Evolutionary conservation across 2,888 invertebrate genomes (phyloP).

Genomic region (Pristionchus exspectatus): DNA sequence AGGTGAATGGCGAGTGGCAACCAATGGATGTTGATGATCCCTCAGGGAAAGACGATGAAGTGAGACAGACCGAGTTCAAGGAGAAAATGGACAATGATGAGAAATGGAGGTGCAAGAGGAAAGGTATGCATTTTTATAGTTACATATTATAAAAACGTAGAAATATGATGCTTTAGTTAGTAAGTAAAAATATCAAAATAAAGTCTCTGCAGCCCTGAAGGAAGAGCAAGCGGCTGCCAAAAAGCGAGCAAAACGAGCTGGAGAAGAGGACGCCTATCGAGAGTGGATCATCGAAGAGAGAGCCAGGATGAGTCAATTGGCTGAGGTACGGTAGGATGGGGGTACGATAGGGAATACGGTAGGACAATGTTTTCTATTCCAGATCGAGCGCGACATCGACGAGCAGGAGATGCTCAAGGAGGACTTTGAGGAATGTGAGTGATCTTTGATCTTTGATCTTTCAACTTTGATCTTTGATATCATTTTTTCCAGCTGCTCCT

Average conservation of each 20-base stretch:
- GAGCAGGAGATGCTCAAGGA: constrained; percentile 53
- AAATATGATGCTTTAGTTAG: not conserved
- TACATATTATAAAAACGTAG: not conserved
- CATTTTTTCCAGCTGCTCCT: not conserved
- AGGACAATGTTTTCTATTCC: not conserved
- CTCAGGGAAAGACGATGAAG: not conserved
- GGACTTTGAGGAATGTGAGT: constrained; percentile 48
- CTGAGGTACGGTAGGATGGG: constrained; percentile 33
- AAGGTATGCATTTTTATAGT: not conserved
- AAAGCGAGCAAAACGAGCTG: not conserved
- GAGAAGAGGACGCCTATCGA: constrained; percentile 20
- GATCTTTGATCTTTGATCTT: not conserved
- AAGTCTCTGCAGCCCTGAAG: not conserved
- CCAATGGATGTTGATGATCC: constrained; percentile 35
- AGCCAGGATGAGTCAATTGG: constrained; percentile 50
- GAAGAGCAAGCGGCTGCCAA: not conserved
- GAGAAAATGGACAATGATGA: constrained; percentile 35
- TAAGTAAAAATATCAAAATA: not conserved
- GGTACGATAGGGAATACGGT: constrained; percentile 15
- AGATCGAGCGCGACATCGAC: constrained; percentile 50
- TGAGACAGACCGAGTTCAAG: not conserved
- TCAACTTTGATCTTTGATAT: not conserved
- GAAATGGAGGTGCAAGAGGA: constrained; percentile 37
- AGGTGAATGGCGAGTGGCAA: constrained; percentile 41
- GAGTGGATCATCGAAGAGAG: constrained; percentile 51